Base-by-base conservation (phyloP, 92 coral and sea anemone species). In the Galaxea fascicularis region DNA sequence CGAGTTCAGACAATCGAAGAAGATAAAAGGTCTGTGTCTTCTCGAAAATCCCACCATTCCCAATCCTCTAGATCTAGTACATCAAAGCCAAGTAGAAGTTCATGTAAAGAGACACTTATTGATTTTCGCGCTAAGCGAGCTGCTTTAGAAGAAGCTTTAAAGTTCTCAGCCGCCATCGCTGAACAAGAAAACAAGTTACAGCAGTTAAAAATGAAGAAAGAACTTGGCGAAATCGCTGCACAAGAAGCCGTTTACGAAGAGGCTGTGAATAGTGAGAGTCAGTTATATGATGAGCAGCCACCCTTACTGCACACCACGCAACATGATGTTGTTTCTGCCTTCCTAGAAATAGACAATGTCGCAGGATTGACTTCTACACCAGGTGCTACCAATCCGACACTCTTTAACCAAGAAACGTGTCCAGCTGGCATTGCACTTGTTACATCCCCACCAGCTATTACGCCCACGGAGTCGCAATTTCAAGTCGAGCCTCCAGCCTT, bases 111-210 rank as follows among this genome's bases (percentile, higher is more conserved):
- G 74, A 64, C 74, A 27, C 74, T 45, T 5, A 17, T 65, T 78
- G 9, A 46, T 26, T 45, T 52, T 65, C 62, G 73, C 1, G 63
- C 83, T 26, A 25, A 65, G 29, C 10, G 16, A 10, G 83, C 74
- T 15, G 73, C 83, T 18, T 35, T 79, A 10, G 65, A 87, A 79
- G 82, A 69, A 20, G 73, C 73, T 18, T n/a, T 45, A 15, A 72
- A 73, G 67, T 80, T 80, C 24, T 54, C 86, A 25, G 76, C 73
- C 1, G 46, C n/a, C 49, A 84, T 64, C 27, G 88, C 88, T 4
- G 88, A 60, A 80, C 60, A 52, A n/a, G 64, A 83, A 8, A 35
- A 22, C 20, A 31, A 74, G 57, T 21, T 73, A 13, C 67, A 25
- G 13, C 66, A 47, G 26, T 17, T 85, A 3, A 65, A 56, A 47